Percentiles rank a stretch among this genome's conserved stretches.
These are phyloP conservation scores for Lepidocyrtinus sp. DNA, from an alignment of 2,888 invertebrate genomes.

Conservation along the genomic window DNA sequence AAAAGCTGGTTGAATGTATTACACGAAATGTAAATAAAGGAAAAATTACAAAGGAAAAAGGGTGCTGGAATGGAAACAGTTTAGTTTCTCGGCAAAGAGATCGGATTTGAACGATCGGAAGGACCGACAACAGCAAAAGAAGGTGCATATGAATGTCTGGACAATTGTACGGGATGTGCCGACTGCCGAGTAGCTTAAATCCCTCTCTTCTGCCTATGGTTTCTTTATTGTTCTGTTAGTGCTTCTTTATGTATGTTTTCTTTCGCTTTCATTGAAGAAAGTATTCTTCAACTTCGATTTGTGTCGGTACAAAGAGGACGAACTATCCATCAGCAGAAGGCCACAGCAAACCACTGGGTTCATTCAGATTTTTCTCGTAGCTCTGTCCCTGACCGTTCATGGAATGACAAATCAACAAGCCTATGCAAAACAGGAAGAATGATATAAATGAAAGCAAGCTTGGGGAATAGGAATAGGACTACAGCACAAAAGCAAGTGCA, in stretches of 20 bases:
- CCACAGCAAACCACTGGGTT: no score
- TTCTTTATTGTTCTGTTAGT: no score
- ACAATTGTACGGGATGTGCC: constrained; percentile 1
- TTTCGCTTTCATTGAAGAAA: constrained; percentile 25
- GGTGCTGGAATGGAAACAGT: background rate
- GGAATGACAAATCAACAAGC: constrained; percentile 15
- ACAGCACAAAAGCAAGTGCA: no score
- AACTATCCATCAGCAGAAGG: no score
- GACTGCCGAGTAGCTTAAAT: background rate
- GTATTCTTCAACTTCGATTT: constrained; percentile 23
- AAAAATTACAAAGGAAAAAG: background rate
- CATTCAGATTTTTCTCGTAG: no score
- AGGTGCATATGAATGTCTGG: background rate
- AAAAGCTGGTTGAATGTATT: no score
- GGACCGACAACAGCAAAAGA: background rate
- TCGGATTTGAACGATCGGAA: background rate
- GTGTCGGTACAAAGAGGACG: background rate
- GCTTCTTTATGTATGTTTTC: background rate
- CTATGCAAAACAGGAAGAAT: background rate
- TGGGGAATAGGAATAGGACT: no score
- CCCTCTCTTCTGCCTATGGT: no score
- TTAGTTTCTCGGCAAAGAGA: background rate
- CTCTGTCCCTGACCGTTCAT: constrained; percentile 8
- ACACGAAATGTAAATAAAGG: background rate
- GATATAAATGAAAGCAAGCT: background rate